These are phyloP conservation scores for Acomys russatus DNA, from an alignment of 2,797 vertebrate genomes.

Conservation along the genomic window DNA sequence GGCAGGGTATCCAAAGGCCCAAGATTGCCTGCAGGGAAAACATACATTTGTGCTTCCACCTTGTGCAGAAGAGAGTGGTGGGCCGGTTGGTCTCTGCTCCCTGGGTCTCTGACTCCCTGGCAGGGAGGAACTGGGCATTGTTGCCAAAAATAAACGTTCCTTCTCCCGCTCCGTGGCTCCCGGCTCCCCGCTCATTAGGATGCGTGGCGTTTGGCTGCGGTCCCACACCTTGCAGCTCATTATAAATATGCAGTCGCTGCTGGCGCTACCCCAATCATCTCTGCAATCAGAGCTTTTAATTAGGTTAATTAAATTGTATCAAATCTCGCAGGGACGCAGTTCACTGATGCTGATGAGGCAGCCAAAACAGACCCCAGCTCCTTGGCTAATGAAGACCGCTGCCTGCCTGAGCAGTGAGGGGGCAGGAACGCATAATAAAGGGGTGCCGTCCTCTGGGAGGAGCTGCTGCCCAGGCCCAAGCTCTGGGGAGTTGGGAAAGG, in stretches of 20 bases:
- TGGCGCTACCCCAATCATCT: constrained; percentile 98
- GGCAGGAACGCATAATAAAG: constrained; percentile 91
- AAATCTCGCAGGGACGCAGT: constrained; percentile 99
- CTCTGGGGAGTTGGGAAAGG: constrained; percentile 45
- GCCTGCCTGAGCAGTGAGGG: constrained; percentile 89
- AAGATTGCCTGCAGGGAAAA: not conserved
- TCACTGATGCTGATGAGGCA: constrained; percentile 97
- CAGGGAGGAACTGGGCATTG: constrained; percentile 89
- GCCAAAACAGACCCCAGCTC: constrained; percentile 96
- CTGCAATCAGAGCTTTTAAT: constrained; percentile 99
- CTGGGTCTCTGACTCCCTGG: constrained; percentile 83
- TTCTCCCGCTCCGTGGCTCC: constrained; percentile 92
- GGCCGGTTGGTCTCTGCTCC: constrained; percentile 77
- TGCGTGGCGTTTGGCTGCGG: constrained; percentile 96
- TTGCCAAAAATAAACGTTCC: constrained; percentile 93
- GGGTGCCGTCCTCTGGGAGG: constrained; percentile 86
- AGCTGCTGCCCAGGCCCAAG: constrained; percentile 82
- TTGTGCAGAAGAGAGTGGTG: constrained; percentile 40
- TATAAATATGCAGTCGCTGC: constrained; percentile 97
- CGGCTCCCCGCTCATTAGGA: constrained; percentile 91
- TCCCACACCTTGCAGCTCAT: constrained; percentile 97
- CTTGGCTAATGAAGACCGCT: constrained; percentile 91
- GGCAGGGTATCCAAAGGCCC: not conserved
- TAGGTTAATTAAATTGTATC: constrained; percentile 99
- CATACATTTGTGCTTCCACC: constrained; percentile 48